Evolutionary conservation across 2,113 vertebrate species (phyloP).

Genomic region (Catharus bicknelli): DNA sequence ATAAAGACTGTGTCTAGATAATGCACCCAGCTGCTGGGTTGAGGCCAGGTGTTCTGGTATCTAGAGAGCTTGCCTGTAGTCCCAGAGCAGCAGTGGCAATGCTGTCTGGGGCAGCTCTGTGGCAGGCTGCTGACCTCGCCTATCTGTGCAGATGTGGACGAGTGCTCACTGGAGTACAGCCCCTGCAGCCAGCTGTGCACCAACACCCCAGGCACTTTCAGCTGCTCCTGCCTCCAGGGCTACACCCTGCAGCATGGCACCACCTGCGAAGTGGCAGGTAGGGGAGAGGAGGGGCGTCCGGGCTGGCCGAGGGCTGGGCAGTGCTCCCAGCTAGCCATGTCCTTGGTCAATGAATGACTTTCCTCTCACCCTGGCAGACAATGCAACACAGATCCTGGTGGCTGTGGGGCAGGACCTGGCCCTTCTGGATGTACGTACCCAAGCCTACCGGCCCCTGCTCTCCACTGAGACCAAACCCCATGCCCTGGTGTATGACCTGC

Average conservation of each 20-base stretch:
- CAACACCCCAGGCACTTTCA: slow-evolving; percentile 79
- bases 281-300: not conserved
- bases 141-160: slow-evolving; percentile 79
- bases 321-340: rapidly evolving
- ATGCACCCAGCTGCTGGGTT: not conserved
- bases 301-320: not conserved
- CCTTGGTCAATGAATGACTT: not conserved
- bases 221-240: slow-evolving; percentile 79
- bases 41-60: not conserved
- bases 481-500: slow-evolving; percentile 77
- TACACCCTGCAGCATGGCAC: slow-evolving; percentile 71
- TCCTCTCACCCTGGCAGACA: slow-evolving; percentile 62
- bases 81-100: not conserved
- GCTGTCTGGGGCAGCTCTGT: not conserved
- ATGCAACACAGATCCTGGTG: slow-evolving; percentile 73
- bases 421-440: slow-evolving; percentile 75
- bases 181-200: slow-evolving; percentile 83
- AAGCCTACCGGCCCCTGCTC: slow-evolving; percentile 62
- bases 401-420: slow-evolving; percentile 70
- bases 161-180: slow-evolving; percentile 77
- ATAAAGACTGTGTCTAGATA: not conserved
- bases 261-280: slow-evolving; percentile 79
- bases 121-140: not conserved
- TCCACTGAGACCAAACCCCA: slow-evolving; percentile 52
- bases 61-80: not conserved